Evolutionary conservation across 2,113 vertebrate genomes (phyloP), one percentile per base, ranked within the genome.

Genomic region (Himantopus leucocephalus): DNA sequence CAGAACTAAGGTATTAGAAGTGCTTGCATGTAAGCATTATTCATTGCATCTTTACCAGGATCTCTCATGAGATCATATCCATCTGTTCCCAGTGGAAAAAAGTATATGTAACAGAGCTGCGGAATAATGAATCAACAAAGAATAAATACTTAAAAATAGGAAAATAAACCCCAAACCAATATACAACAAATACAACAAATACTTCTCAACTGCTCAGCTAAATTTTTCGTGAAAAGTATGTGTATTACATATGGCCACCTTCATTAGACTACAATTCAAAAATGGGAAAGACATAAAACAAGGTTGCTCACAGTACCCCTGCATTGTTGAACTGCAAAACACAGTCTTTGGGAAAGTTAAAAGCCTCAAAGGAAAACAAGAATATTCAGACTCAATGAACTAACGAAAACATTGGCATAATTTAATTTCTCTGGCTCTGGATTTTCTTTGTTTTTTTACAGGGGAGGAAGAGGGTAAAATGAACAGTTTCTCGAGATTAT

Each of bases 221-320:
- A 60, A 77, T 68, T 92, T 30, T 56, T 82, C 39, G 53, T 34
- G 41, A 91, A 87, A 67, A 87, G 29, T 13, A 74, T 80, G 26
- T 90, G 37, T 19, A 73, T 82, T 90, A 93, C n/a, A 74, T 29
- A 81, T 39, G 53, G 41, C 37, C 93, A 94, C 43, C 66, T 96
- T 85, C 84, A 48, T 35, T 66, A 87, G 14, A 53, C 19, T 73
- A 53, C 10, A 66, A 48, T 66, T 80, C 37, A 82, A 86, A 96
- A 94, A 85, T 52, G 26, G 45, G 70, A 96, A 95, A 79, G 55
- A 62, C 41, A 71, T 88, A 91, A 92, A 95, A 18, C 34, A 85
- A 93, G 24, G 63, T 45, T 89, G 34, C 14, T 75, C 23, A n/a
- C 4, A 8, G 64, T 71, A 86, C 19, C 32, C 53, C 45, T 62